Evolutionary conservation across 1,140 invertebrate genomes (phyloP), one percentile per base, ranked within the genome.

Genomic region (Euglossa dilemma): DNA sequence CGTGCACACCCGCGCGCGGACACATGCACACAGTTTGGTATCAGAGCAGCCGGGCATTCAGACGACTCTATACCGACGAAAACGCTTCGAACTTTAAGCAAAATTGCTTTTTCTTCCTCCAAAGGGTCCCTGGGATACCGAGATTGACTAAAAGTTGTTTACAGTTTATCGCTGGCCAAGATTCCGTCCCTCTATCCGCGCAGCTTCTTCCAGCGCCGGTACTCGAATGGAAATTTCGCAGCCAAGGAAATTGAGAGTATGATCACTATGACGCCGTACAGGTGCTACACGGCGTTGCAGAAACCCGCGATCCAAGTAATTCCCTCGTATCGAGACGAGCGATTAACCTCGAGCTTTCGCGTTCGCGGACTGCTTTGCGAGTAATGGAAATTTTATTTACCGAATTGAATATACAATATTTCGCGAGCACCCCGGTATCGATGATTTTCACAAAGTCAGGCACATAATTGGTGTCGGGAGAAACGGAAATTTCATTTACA

Each of bases 101-200:
- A 82, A 82, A 82, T 82, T 82, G 73, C 80, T 82, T 82, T 76
- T 76, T 69, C 80, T 67, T 69, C 80, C 54, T 50, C 63, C 43
- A 67, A 67, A 67, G 80, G 25, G 72, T 25, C 23, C 11, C 63
- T 45, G n/a, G 63, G 47, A 52, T 28, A 66, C 72, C 36, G 80
- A 82, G 80, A 82, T 82, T 82, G 72, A 76, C 80, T 76, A 75
- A 76, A 82, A 82, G 63, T 82, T 82, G 72, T 76, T 82, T 76
- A 82, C 80, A 82, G 80, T 82, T 82, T 82, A 82, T 82, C 80
- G 80, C 73, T 43, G 61, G 61, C 36, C 63, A 57, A 76, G 63
- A 69, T 67, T 67, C 59, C 74, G 25, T 73, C 12, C 57, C 2
- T 16, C 36, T 36, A 28, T 1, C n/a, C 64, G 16, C 66, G 18